Evolutionary conservation across 2,888 invertebrate genomes (phyloP).

Genomic region (Nemotelus pantherinus): DNA sequence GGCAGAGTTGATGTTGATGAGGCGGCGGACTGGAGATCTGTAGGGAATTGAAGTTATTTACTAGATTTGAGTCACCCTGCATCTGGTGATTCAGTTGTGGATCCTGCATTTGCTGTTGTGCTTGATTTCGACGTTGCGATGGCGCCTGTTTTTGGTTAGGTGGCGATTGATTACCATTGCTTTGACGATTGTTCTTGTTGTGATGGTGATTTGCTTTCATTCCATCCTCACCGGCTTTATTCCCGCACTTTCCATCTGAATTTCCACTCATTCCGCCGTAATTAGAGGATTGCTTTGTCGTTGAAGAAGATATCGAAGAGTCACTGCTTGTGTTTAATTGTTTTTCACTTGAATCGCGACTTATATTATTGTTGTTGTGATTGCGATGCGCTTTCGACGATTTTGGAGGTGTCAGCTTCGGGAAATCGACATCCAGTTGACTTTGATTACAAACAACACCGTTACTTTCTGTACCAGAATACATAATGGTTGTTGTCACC

Average conservation of each 20-base stretch:
- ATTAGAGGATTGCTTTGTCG: conserved; percentile 4
- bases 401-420: conserved; percentile 64
- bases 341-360: conserved; percentile 35
- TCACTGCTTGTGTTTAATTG: conserved; percentile 46
- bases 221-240: conserved; percentile 3
- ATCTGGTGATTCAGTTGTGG: conserved; percentile 48
- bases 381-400: conserved; percentile 59
- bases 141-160: conserved; percentile 22
- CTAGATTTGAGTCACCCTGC: conserved; percentile 30
- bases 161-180: conserved; percentile 31
- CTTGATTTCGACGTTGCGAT: conserved; percentile 38
- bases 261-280: conserved; percentile 10
- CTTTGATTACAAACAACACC: conserved; percentile 58
- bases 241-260: neutral
- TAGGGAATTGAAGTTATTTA: conserved; percentile 25
- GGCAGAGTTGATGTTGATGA: conserved; percentile 53
- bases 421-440: conserved; percentile 62
- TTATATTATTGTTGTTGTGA: conserved; percentile 52
- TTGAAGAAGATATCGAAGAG: conserved; percentile 22
- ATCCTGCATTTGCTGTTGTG: conserved; percentile 49
- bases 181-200: conserved; percentile 22
- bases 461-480: conserved; percentile 45
- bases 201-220: conserved; percentile 39
- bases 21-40: conserved; percentile 51
- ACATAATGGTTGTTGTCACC: conserved; percentile 38